Percentiles rank a stretch among this genome's conserved stretches.
Conservation (phyloP, 2,113 vertebrate species). For the Pleuronectes platessa region DNA sequence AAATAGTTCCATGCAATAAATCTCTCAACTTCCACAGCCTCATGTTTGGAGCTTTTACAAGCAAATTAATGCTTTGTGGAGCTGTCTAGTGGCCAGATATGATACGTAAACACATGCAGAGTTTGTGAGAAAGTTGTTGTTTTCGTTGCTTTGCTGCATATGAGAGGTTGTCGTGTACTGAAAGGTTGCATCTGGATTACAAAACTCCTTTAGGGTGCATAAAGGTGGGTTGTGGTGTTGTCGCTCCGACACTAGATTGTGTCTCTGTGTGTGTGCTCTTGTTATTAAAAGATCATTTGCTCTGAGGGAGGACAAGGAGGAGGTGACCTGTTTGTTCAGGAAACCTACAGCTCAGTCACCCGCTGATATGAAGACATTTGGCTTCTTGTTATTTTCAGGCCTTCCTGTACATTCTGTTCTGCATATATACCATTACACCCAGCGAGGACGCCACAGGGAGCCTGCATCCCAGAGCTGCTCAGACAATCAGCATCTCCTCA, state of each 20-base stretch:
- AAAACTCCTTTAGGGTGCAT: not conserved
- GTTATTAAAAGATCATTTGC: conserved; percentile 7
- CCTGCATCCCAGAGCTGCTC: conserved; percentile 20
- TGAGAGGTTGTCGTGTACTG: not conserved
- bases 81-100: conserved; percentile 68
- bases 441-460: not conserved
- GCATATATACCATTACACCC: conserved; percentile 22
- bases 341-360: not conserved
- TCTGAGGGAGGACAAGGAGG: not conserved
- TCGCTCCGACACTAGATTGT: not conserved
- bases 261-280: conserved; percentile 4
- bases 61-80: conserved; percentile 35
- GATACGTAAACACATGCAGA: conserved; percentile 9
- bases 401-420: conserved; percentile 51
- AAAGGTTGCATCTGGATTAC: not conserved
- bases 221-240: not conserved
- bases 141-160: conserved; percentile 15
- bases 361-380: not conserved
- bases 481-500: not conserved
- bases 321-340: conserved; percentile 1
- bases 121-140: conserved; percentile 1
- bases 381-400: not conserved
- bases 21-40: conserved; percentile 24
- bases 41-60: conserved; percentile 1
- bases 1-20: conserved; percentile 31